A percentile compares a stretch with the other conserved stretches of the same genome.
Evolutionary conservation across 2,113 vertebrate species (phyloP).

Genomic region (Silurus glanis): DNA sequence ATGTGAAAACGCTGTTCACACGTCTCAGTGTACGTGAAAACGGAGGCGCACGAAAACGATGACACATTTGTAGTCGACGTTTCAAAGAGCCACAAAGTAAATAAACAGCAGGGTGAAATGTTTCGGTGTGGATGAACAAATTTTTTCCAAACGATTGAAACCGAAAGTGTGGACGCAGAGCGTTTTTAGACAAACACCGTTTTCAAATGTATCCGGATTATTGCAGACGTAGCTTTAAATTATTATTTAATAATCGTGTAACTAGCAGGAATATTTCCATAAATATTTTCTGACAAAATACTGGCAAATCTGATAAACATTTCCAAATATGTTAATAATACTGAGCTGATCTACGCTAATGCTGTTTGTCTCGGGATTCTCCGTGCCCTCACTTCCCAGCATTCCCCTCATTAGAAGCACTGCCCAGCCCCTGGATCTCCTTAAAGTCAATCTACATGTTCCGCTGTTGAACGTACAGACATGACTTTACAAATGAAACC

Average conservation of each 20-base stretch:
- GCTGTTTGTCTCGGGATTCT: background rate
- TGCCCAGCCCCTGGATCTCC: slow-evolving; percentile 11
- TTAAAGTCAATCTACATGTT: background rate
- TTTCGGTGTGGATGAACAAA: too few relatives aligned
- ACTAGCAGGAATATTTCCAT: background rate
- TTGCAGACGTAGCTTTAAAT: too few relatives aligned
- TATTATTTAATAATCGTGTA: background rate
- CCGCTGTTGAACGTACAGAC: background rate
- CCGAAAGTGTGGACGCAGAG: too few relatives aligned
- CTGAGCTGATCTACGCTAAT: background rate
- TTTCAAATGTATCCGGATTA: too few relatives aligned
- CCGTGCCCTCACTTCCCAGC: background rate
- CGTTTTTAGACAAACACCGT: too few relatives aligned
- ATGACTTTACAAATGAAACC: background rate
- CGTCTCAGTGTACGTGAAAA: too few relatives aligned
- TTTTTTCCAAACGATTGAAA: too few relatives aligned
- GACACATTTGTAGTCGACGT: too few relatives aligned
- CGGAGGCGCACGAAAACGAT: too few relatives aligned
- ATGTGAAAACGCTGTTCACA: too few relatives aligned
- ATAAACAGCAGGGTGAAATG: too few relatives aligned
- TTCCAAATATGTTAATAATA: background rate
- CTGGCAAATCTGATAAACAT: background rate
- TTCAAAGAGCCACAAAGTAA: too few relatives aligned
- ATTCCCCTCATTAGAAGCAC: background rate
- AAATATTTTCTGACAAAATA: background rate